A percentile compares a stretch with the other conserved stretches of the same genome.
phyloP scores from a whole-genome alignment of 2,797 vertebrate genomes.

The Microctenopoma stevenorrisi region DNA sequence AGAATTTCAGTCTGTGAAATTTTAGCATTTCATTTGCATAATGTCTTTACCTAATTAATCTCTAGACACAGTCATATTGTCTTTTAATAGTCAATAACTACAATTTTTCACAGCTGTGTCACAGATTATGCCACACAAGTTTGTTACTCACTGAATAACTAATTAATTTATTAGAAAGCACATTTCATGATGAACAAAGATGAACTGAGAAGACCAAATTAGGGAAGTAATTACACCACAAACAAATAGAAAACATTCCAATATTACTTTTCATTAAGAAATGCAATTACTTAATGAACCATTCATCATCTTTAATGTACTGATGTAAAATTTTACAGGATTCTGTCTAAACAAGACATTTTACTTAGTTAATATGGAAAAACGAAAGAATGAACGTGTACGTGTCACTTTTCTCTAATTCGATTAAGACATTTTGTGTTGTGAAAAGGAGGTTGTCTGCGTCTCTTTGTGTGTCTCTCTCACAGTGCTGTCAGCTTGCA shows the following conservation, averaged over 20 bases:
- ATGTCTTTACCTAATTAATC: slow-evolving; percentile 38
- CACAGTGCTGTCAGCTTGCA: too few species aligned
- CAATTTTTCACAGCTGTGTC: slow-evolving; percentile 20
- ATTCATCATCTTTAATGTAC: slow-evolving; percentile 30
- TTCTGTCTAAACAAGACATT: slow-evolving; percentile 6
- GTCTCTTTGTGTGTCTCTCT: too few species aligned
- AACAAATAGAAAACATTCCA: slow-evolving; percentile 45
- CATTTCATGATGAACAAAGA: slow-evolving; percentile 47
- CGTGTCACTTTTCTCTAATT: too few species aligned
- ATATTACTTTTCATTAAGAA: slow-evolving; percentile 29
- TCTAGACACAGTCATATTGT: slow-evolving; percentile 14
- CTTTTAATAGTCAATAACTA: slow-evolving; percentile 28
- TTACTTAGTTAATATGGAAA: neutral
- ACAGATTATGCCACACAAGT: slow-evolving; percentile 24
- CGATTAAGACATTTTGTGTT: too few species aligned
- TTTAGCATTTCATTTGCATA: slow-evolving; percentile 26
- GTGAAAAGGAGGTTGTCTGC: too few species aligned
- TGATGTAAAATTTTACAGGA: neutral
- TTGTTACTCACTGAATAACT: slow-evolving; percentile 42
- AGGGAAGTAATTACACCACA: slow-evolving; percentile 55
- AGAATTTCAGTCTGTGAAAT: slow-evolving; percentile 4
- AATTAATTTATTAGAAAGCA: slow-evolving; percentile 58
- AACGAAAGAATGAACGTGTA: neutral
- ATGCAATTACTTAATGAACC: neutral
- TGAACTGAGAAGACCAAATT: slow-evolving; percentile 41